These are phyloP conservation scores for Enteromius radiatus DNA, from an alignment of 2,797 vertebrate genomes.

Conservation along the genomic window DNA sequence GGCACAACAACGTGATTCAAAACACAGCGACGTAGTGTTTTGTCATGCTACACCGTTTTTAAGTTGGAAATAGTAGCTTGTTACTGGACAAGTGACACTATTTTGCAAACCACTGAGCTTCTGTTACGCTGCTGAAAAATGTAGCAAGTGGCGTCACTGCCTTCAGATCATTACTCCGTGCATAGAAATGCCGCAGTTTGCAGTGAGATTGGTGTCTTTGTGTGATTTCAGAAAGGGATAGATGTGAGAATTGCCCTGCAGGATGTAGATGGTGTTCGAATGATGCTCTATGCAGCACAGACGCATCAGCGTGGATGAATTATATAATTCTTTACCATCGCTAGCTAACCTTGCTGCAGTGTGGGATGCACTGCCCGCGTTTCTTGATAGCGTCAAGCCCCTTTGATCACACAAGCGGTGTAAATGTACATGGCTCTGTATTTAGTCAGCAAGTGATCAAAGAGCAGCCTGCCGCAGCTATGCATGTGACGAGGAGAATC, in stretches of 20 bases:
- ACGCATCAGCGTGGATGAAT: constrained; percentile 14
- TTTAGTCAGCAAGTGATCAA: constrained; percentile 60
- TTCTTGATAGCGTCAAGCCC: constrained; percentile 3
- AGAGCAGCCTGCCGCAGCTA: constrained; percentile 14
- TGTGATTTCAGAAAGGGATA: not conserved
- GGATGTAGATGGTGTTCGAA: not conserved
- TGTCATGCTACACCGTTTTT: not conserved
- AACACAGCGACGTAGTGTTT: not conserved
- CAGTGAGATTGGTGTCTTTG: not conserved
- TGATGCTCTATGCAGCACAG: constrained; percentile 1
- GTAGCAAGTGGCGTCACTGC: not conserved
- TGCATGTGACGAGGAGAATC: constrained; percentile 19
- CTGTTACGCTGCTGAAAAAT: constrained; percentile 20
- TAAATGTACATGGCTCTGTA: constrained; percentile 69
- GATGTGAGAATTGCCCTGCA: not conserved
- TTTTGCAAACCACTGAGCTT: not conserved
- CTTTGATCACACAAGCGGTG: constrained; percentile 36
- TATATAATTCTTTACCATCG: constrained; percentile 30
- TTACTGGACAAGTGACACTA: constrained; percentile 6
- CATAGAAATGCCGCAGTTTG: not conserved
- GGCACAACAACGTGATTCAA: not conserved
- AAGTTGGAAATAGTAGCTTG: constrained; percentile 15
- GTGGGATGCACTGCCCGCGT: constrained; percentile 16
- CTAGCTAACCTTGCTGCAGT: constrained; percentile 24
- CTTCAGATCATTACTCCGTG: not conserved